Evolutionary conservation across 2,888 invertebrate genomes (phyloP), one percentile per base, ranked within the genome.

Genomic region (Antheraea yamamai): DNA sequence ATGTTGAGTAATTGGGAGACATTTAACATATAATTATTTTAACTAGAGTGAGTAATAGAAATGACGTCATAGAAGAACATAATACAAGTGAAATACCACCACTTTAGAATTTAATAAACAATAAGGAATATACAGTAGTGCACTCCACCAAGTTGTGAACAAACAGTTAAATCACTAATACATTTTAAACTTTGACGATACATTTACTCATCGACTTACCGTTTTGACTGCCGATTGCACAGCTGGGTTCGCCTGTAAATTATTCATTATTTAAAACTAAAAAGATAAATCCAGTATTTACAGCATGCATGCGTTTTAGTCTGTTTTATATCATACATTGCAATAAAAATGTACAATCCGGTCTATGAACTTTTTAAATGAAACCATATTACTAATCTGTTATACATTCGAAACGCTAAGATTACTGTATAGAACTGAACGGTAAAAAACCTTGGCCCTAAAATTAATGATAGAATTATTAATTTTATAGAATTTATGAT

Each of bases 181-280:
- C 77, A 66, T 74, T 78, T 73, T 68, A 78, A 79, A 71, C 23
- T 75, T 52, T 55, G 66, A 72, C 64, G 71, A 80, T 80, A 84
- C 84, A 86, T 85, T 82, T 85, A 16, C 84, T 78, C 85, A 82
- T 85, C 78, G 83, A 97, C 97, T 98, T 96, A 98, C 98, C 95
- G 98, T 97, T 96, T 98, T 98, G 77, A 98, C 98, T 87, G 98
- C 98, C 91, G 97, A 97, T 95, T 98, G 98, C 93, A 98, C 97
- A 87, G 98, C 98, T 87, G 98, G 98, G 95, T 98, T 98, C 82
- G 98, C 98, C 98, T 98, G 96, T 87, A 97, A 96, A 95, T 47
- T 92, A 94, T 92, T 92, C 87, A 93, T 87, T 91, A 81, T 92
- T 92, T 92, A 91, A 92, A 92, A 89, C 90, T 86, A 89, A 88